Conservation (phyloP, 2,797 vertebrate species). For the Chaetophractus vellerosus region DNA sequence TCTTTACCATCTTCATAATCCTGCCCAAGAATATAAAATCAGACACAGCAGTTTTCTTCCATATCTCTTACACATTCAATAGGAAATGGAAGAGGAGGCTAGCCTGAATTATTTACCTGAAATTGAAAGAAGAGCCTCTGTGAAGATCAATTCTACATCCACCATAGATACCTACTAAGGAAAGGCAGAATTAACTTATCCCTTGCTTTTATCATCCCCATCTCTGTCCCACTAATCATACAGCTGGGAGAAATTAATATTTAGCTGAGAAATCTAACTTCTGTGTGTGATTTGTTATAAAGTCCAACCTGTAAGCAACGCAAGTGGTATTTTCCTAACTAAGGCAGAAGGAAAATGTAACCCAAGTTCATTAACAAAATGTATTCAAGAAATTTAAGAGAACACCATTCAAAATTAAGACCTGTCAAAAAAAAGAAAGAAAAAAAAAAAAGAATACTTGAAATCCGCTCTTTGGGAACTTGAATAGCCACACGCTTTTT, state of each 20-base stretch:
- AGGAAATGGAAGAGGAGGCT: neutral
- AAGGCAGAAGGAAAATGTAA: neutral
- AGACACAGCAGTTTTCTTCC: neutral
- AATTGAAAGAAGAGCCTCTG: neutral
- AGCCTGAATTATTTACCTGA: neutral
- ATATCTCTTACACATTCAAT: neutral
- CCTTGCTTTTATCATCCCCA: neutral
- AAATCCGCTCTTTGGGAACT: neutral
- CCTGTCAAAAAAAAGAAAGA: neutral
- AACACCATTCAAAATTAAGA: conserved; percentile 14
- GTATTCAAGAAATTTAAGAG: neutral
- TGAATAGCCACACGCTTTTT: neutral
- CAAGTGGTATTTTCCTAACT: neutral
- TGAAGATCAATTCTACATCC: neutral
- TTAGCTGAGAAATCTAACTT: conserved; percentile 29
- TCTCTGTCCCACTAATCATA: neutral
- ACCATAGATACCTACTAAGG: neutral
- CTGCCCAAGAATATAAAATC: neutral
- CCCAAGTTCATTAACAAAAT: conserved; percentile 9
- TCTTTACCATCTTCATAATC: neutral
- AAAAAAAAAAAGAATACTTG: neutral
- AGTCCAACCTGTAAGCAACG: conserved; percentile 23
- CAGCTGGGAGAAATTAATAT: conserved; percentile 4
- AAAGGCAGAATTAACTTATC: neutral
- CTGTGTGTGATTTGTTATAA: neutral